phyloP scores from a whole-genome alignment of 2,888 invertebrate species.

The Altica lythri region DNA sequence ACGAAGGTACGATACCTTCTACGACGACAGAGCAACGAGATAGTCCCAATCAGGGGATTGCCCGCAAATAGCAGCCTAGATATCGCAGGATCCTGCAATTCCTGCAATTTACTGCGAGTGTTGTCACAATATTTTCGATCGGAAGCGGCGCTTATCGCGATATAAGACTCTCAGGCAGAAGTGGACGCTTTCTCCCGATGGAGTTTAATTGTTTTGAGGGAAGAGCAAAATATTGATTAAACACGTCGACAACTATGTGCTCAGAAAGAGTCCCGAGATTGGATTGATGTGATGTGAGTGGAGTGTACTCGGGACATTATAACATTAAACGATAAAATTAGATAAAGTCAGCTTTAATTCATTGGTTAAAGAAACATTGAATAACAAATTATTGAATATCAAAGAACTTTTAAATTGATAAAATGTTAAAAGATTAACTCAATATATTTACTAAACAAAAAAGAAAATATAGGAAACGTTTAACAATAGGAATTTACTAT shows the following conservation, averaged over 20 bases:
- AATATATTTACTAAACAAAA: no score
- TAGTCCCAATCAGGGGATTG: constrained; percentile 53
- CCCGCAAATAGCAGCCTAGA: constrained; percentile 54
- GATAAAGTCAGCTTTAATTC: neutral
- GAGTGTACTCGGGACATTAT: constrained; percentile 11
- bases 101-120: constrained; percentile 49
- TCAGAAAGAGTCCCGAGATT: constrained; percentile 10
- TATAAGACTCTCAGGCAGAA: constrained; percentile 24
- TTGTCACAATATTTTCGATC: constrained; percentile 45
- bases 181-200: constrained; percentile 23
- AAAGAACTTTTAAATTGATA: no score
- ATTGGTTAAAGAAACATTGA: no score
- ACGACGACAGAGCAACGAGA: constrained; percentile 49
- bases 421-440: no score
- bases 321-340: constrained; percentile 4
- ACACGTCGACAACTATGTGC: constrained; percentile 19
- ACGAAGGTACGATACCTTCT: constrained; percentile 48
- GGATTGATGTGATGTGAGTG: constrained; percentile 16
- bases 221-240: constrained; percentile 19
- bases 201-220: constrained; percentile 18
- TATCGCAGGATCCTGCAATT: constrained; percentile 50
- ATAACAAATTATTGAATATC: no score
- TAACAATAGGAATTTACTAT: no score
- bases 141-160: constrained; percentile 26
- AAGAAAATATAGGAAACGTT: no score